Base-by-base conservation (phyloP, 92 coral and sea anemone genomes). In the Porites rus region DNA sequence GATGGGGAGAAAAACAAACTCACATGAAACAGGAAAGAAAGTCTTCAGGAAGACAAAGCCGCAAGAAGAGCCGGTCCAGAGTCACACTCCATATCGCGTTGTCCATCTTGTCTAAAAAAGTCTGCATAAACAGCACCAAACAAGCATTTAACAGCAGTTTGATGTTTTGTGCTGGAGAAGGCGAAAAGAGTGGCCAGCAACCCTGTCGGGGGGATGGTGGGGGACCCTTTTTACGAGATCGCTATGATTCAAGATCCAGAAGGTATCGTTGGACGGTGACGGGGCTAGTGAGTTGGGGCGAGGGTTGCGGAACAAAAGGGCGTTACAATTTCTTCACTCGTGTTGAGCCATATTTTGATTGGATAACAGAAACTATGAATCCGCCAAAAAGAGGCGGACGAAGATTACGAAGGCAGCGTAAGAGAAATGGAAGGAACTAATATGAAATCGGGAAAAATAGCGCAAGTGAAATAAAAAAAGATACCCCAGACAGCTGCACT, bases 221-320 rank as follows among this genome's bases (percentile, higher is more conserved):
- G 65, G 91, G 95, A 51, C 96, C 98, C 14, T 92, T 92, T 69
- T 89, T 94, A 71, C 93, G 93, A 14, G 88, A 90, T 78, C 66
- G 78, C 58, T 88, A 72, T n/a, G 93, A 94, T 28, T 79, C 85
- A 28, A 86, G 54, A 8, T 73, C 92, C 7, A 82, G 92, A 6
- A 82, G 59, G 6, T 86, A 92, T 69, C 87, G 98, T 1, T 95
- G 98, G 98, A 85, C 91, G n/a, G 90, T 93, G 72, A 91, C 87
- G 12, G 98, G 98, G 6, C 52, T 93, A 24, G 92, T 91, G 54
- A 93, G 98, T 85, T 95, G 97, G 96, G 97, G 94, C 17, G 95
- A 89, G 50, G 92, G 92, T 12, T 95, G 98, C 73, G 97, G 94
- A 2, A 73, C 81, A 2, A 53, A 75, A 10, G 87, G 82, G 12